Percentiles rank a stretch among this genome's conserved stretches.
phyloP scores from a whole-genome alignment of 2,888 invertebrate genomes.

The Andricus quercusramuli region DNA sequence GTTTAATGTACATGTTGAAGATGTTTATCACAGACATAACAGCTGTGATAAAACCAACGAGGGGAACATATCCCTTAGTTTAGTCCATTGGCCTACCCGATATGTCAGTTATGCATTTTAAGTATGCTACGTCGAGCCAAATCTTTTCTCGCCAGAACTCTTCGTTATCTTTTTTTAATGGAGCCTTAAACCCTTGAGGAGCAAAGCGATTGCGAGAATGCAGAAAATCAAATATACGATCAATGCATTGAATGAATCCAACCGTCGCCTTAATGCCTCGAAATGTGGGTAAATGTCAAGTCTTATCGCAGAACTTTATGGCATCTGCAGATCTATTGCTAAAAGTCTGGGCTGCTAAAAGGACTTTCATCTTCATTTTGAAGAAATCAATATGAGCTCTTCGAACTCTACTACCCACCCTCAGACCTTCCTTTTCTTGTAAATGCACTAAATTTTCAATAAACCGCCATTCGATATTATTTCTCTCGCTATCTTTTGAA shows the following conservation, averaged over 20 bases:
- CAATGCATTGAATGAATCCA: conserved; percentile 42
- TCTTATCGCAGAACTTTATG: conserved; percentile 50
- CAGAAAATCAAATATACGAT: conserved; percentile 43
- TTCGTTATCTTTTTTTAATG: too few species aligned
- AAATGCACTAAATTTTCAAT: conserved; percentile 1
- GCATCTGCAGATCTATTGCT: conserved; percentile 62
- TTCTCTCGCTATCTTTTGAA: not conserved
- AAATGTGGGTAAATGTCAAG: conserved; percentile 40
- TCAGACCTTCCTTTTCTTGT: conserved; percentile 43
- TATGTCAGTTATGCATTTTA: conserved; percentile 11
- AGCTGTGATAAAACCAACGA: too few species aligned
- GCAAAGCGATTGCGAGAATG: not conserved
- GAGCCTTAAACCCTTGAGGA: too few species aligned
- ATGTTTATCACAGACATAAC: too few species aligned
- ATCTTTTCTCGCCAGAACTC: too few species aligned
- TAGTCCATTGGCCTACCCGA: not conserved
- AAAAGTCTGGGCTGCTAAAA: conserved; percentile 53
- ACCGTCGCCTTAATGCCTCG: conserved; percentile 37
- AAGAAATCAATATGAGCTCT: too few species aligned
- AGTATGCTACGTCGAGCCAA: not conserved
- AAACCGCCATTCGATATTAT: conserved; percentile 11
- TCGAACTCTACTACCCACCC: too few species aligned
- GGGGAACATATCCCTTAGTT: not conserved
- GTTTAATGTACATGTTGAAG: too few species aligned
- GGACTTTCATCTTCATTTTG: too few species aligned